Evolutionary conservation across 2,888 invertebrate genomes (phyloP).

Genomic region (Thereva unica): DNA sequence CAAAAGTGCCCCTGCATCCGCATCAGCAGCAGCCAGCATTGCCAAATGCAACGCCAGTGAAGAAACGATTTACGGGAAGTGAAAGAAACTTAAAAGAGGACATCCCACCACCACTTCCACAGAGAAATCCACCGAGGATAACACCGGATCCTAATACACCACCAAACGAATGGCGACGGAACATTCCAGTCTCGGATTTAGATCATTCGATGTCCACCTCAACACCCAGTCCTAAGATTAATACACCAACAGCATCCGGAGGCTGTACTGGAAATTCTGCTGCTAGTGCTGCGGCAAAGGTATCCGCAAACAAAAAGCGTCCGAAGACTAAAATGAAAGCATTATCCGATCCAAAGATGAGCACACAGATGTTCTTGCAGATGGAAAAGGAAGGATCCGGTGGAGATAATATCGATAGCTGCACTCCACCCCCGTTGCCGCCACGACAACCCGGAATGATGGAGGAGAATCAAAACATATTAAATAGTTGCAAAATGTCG

Average conservation of each 20-base stretch:
- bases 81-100: constrained; percentile 50
- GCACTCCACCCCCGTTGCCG: constrained; percentile 64
- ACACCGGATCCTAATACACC: constrained; percentile 12
- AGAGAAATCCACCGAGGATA: constrained; percentile 57
- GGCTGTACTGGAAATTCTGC: constrained; percentile 3
- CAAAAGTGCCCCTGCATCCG: constrained; percentile 46
- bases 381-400: constrained; percentile 50
- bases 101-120: constrained; percentile 62
- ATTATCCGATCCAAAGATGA: constrained; percentile 59
- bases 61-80: constrained; percentile 53
- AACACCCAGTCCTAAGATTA: constrained; percentile 14
- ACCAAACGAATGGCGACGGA: constrained; percentile 44
- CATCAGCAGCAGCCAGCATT: constrained; percentile 49
- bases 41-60: constrained; percentile 48
- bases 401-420: constrained; percentile 55
- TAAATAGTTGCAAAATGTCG: constrained; percentile 41
- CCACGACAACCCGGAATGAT: constrained; percentile 62
- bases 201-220: constrained; percentile 49
- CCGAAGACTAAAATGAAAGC: constrained; percentile 57
- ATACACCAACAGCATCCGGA: constrained; percentile 4
- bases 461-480: constrained; percentile 49
- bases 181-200: constrained; percentile 54
- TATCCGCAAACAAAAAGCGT: constrained; percentile 46
- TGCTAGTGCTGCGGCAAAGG: constrained; percentile 34
- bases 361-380: constrained; percentile 58